Percentiles rank a stretch among this genome's conserved stretches.
Conservation (phyloP, 1,140 invertebrate genomes). For the Philopotamus ludificatus region DNA sequence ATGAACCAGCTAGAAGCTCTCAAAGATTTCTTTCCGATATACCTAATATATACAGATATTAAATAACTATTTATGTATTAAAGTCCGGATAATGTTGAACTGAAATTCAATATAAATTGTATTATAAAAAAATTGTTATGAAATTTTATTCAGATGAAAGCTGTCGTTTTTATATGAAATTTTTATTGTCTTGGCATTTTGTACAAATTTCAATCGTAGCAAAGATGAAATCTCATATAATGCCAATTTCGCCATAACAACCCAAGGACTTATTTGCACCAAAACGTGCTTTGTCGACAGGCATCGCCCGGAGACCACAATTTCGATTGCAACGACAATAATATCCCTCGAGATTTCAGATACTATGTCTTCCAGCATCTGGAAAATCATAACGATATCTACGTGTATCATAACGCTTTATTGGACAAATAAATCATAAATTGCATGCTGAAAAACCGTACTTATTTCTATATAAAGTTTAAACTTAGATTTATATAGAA, state of each 20-base stretch:
- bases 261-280: slow-evolving; percentile 1
- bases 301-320: background rate
- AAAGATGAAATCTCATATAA: background rate
- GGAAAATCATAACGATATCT: background rate
- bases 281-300: background rate
- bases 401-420: background rate
- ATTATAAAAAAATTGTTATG: background rate
- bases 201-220: background rate
- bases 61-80: too few species aligned
- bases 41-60: too few species aligned
- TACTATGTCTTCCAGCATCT: background rate
- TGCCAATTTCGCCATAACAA: background rate
- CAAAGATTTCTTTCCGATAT: too few species aligned
- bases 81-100: background rate
- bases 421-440: background rate
- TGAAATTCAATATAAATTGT: background rate
- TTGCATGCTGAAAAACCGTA: too few species aligned
- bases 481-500: background rate
- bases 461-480: background rate
- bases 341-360: background rate
- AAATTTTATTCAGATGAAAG: too few species aligned
- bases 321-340: slow-evolving; percentile 5
- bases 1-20: too few species aligned
- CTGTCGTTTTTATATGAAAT: too few species aligned
- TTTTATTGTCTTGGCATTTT: too few species aligned